Conservation (phyloP, 2,888 invertebrate genomes). For the Ichneumon xanthorius region DNA sequence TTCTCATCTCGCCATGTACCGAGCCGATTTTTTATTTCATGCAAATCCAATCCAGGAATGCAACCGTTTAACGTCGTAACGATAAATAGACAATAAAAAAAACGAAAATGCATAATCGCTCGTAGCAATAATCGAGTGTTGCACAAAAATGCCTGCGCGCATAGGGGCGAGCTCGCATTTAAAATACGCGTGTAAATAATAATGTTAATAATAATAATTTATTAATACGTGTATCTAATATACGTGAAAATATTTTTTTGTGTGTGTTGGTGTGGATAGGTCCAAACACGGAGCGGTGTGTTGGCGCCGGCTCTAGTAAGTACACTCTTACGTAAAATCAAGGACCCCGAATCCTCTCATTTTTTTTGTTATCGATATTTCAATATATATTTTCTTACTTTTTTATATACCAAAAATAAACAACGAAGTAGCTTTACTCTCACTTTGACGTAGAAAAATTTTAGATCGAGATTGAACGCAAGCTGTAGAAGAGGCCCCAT, state of each 20-base stretch:
- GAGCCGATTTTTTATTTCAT: slow-evolving; percentile 41
- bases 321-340: slow-evolving; percentile 82
- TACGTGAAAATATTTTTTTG: slow-evolving; percentile 81
- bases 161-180: slow-evolving; percentile 36
- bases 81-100: background rate
- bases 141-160: slow-evolving; percentile 36
- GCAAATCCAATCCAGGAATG: background rate
- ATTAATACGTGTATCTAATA: slow-evolving; percentile 82
- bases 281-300: slow-evolving; percentile 87
- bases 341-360: slow-evolving; percentile 11
- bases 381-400: slow-evolving; percentile 11
- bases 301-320: slow-evolving; percentile 87
- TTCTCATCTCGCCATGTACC: slow-evolving; percentile 41
- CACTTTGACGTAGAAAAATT: slow-evolving; percentile 37
- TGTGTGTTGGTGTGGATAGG: slow-evolving; percentile 85
- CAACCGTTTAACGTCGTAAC: slow-evolving; percentile 3
- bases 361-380: slow-evolving; percentile 25
- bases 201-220: slow-evolving; percentile 40
- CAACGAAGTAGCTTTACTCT: background rate
- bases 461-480: slow-evolving; percentile 34
- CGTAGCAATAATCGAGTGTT: slow-evolving; percentile 38
- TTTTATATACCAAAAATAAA: background rate
- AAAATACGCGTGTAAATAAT: slow-evolving; percentile 49
- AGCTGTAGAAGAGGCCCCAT: slow-evolving; percentile 28
- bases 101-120: slow-evolving; percentile 13